A percentile compares a stretch with the other conserved stretches of the same genome.
Evolutionary conservation across 2,113 vertebrate genomes (phyloP).

Genomic region (Procavia capensis): DNA sequence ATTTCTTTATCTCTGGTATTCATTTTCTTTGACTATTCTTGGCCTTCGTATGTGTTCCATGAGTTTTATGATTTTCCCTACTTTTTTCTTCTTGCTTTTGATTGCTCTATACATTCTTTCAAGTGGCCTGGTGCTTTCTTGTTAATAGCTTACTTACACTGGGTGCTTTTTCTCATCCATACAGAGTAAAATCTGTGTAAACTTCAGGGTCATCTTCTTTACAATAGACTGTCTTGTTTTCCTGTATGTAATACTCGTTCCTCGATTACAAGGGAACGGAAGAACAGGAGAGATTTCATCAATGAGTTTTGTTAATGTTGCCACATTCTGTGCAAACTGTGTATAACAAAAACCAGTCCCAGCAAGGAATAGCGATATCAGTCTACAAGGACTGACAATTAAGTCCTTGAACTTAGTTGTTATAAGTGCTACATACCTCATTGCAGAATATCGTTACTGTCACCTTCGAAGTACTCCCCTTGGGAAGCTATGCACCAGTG

Average conservation of each 20-base stretch:
- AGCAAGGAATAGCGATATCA: neutral
- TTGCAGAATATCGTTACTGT: no score
- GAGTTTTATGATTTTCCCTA: neutral
- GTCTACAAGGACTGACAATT: no score
- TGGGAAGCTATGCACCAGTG: no score
- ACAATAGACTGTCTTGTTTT: neutral
- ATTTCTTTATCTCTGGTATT: neutral
- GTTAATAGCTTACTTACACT: neutral
- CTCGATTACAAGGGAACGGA: neutral
- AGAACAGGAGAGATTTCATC: neutral
- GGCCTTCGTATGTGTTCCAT: neutral
- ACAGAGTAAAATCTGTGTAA: neutral
- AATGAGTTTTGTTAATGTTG: neutral
- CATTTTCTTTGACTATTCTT: neutral
- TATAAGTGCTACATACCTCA: no score
- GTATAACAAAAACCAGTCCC: neutral
- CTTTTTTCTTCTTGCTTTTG: neutral
- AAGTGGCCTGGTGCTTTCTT: neutral
- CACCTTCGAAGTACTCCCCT: no score
- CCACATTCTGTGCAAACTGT: neutral
- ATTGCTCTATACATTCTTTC: neutral
- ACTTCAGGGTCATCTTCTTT: constrained; percentile 3
- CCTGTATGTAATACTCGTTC: neutral
- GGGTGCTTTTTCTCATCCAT: neutral
- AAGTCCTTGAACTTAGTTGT: no score